phyloP scores from a whole-genome alignment of 2,888 invertebrate genomes.

The Pantelozetes paolii region DNA sequence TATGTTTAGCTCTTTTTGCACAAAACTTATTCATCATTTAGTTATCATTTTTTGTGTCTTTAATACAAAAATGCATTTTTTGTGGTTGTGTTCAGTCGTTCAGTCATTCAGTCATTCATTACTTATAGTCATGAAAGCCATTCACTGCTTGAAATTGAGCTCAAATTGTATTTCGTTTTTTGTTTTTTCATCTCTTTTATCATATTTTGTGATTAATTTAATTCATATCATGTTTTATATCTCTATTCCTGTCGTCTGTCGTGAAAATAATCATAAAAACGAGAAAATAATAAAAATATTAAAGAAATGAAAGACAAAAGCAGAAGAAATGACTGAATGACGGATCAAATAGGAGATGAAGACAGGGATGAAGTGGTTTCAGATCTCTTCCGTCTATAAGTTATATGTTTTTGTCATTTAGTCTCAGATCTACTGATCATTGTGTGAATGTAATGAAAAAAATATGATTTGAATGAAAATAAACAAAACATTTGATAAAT shows the following conservation, averaged over 20 bases:
- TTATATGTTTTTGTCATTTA: no score
- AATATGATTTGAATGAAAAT: slow-evolving; percentile 1
- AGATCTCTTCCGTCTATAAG: slow-evolving; percentile 3
- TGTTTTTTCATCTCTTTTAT: not conserved
- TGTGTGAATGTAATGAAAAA: not conserved
- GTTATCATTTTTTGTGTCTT: not conserved
- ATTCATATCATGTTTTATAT: slow-evolving; percentile 8
- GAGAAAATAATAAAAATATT: slow-evolving; percentile 32
- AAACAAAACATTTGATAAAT: not conserved
- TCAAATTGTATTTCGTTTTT: not conserved
- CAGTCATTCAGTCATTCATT: slow-evolving; percentile 20
- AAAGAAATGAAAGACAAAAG: not conserved
- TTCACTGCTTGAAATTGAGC: not conserved
- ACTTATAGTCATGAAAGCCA: not conserved
- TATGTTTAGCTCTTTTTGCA: not conserved
- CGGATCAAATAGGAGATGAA: not conserved
- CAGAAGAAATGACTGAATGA: not conserved
- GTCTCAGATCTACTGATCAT: no score
- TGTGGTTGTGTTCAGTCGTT: not conserved
- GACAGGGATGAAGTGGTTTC: not conserved
- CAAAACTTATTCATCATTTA: slow-evolving; percentile 24
- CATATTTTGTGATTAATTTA: slow-evolving; percentile 12
- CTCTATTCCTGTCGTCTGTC: slow-evolving; percentile 8
- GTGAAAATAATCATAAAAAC: slow-evolving; percentile 19
- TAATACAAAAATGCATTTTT: not conserved